A percentile compares a stretch with the other conserved stretches of the same genome.
Evolutionary conservation across 2,888 invertebrate genomes (phyloP).

Genomic region (Microplitis manilae): DNA sequence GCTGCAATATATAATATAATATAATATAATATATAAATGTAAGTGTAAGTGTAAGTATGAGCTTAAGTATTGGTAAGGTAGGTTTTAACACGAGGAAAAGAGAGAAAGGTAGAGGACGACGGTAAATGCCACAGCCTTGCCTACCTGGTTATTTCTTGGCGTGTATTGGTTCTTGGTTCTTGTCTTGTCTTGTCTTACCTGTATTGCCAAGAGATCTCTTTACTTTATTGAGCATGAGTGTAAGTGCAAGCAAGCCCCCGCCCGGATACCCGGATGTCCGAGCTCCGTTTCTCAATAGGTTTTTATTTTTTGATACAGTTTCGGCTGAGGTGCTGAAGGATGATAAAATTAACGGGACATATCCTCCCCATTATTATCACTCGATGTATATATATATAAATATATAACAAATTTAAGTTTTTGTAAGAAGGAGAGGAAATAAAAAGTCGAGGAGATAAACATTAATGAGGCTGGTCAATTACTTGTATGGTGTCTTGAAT

Average conservation of each 20-base stretch:
- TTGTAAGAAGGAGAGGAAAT: background rate
- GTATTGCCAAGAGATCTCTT: constrained; percentile 45
- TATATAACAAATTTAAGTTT: background rate
- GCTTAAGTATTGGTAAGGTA: background rate
- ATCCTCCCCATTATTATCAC: background rate
- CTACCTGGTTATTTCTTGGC: background rate
- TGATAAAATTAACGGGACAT: constrained; percentile 32
- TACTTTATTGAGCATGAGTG: constrained; percentile 36
- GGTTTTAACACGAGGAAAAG: constrained; percentile 56
- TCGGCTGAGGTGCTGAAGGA: constrained; percentile 28
- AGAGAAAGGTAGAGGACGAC: constrained; percentile 45
- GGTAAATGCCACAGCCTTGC: constrained; percentile 55
- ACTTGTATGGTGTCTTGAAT: constrained; percentile 27
- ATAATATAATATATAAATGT: constrained; percentile 3
- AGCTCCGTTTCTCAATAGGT: constrained; percentile 42
- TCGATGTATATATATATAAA: background rate
- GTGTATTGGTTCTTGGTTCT: background rate
- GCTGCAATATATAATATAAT: background rate
- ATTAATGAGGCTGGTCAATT: constrained; percentile 34
- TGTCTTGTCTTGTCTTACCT: constrained; percentile 27
- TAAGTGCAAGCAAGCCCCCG: constrained; percentile 37
- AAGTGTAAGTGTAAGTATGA: too few species aligned
- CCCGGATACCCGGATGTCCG: constrained; percentile 63
- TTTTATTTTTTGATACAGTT: constrained; percentile 22
- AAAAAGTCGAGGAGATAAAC: constrained; percentile 17